Evolutionary conservation across 1,140 invertebrate genomes (phyloP).

Genomic region (Pseudomyrmex concolor): DNA sequence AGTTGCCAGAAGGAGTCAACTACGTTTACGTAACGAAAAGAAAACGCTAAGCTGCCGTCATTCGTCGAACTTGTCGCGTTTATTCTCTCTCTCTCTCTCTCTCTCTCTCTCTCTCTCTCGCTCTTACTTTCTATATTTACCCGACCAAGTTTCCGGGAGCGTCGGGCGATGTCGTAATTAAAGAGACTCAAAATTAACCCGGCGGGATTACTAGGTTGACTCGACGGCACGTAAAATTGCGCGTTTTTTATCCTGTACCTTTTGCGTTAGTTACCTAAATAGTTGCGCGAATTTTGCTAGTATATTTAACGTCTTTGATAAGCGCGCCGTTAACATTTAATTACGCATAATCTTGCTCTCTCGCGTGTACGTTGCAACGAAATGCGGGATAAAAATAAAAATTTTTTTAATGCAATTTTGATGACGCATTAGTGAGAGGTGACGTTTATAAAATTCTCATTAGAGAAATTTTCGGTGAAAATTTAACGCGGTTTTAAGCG

Average conservation of each 20-base stretch:
- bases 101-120: too few species aligned
- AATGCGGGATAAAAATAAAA: neutral
- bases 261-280: neutral
- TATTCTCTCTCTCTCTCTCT: neutral
- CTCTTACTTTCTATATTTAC: conserved; percentile 43
- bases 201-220: conserved; percentile 25
- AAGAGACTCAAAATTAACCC: conserved; percentile 36
- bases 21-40: conserved; percentile 63
- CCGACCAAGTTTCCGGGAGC: conserved; percentile 16
- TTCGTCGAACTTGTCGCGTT: conserved; percentile 54
- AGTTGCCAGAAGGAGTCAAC: neutral
- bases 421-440: neutral
- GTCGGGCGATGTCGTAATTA: conserved; percentile 47
- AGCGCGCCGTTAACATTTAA: neutral
- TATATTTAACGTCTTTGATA: conserved; percentile 22
- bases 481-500: conserved; percentile 26
- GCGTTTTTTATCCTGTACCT: neutral
- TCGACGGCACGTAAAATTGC: neutral
- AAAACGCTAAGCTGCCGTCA: conserved; percentile 54
- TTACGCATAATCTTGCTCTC: conserved; percentile 11
- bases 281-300: neutral
- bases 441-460: conserved; percentile 17
- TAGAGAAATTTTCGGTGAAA: conserved; percentile 18
- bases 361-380: neutral
- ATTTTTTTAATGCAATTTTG: conserved; percentile 1